Base-by-base conservation (phyloP, 37 sponge, comb jelly and placozoan genomes). In the Agelas oroides region DNA sequence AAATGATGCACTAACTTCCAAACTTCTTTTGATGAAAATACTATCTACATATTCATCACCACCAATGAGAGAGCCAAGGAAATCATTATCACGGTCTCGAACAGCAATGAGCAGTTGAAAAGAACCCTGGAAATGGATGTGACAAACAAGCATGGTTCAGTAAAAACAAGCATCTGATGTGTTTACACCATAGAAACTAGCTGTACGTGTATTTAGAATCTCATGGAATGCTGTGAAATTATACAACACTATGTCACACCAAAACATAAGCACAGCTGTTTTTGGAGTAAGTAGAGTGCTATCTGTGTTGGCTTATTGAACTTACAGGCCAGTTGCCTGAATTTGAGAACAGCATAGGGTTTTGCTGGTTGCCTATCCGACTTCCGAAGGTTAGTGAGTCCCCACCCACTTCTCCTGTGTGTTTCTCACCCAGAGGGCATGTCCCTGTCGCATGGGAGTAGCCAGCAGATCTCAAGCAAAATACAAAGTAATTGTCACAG, bases 401-500 rank as follows among this genome's bases (percentile, higher is more conserved):
- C 18, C 70, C 59, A 3, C 69, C 69, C 46, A 68, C 81, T 30
- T 52, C 55, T 27, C 81, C 81, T 20, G 81, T 32, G n/a, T 40
- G 18, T 57, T 5, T 34, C 15, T 17, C 57, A 12, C 23, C 59
- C 5, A 36, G 38, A 59, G 62, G 61, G 57, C 77, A 77, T 1
- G 15, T 8, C 3, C 2, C 5, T 25, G 27, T 30, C 20, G 3
- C 6, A 8, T 58, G 62, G 60, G 38, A 36, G 5, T 5, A 58
- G n/a, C 57, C 5, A 15, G 35, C 58, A 24, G 46, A 5, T 25
- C 81, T 0, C 33, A 81, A 25, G 31, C 81, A 81, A 19, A 81
- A 25, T 20, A 35, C 31, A 30, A 81, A 69, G 55, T 68, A 53
- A n/a, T 40, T 81, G 27, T 81, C 81, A 81, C 81, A 81, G 33